phyloP scores from a whole-genome alignment of 2,797 vertebrate genomes.

The Sebastes oblongus region DNA sequence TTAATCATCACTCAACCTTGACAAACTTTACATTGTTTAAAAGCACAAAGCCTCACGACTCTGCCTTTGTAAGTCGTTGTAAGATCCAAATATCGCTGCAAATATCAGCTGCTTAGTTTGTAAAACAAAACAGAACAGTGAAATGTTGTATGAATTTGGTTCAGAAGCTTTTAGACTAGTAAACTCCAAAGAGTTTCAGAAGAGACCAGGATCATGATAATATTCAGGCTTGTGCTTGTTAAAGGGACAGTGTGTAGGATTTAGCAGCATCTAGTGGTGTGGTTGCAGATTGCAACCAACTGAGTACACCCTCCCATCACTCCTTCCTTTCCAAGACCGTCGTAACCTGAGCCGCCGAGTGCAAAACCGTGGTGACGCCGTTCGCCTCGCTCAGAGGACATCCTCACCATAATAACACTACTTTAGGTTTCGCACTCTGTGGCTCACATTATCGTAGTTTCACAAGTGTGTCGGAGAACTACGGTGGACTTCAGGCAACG shows the following conservation, averaged over 20 bases:
- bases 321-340: no score
- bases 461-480: no score
- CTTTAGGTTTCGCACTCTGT: no score
- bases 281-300: no score
- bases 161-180: not conserved
- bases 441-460: no score
- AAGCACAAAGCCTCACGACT: not conserved
- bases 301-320: no score
- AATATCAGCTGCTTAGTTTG: not conserved
- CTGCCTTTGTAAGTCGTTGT: not conserved
- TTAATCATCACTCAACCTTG: not conserved
- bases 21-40: not conserved
- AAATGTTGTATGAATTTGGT: not conserved
- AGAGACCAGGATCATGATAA: not conserved
- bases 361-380: no score
- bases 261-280: not conserved
- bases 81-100: not conserved
- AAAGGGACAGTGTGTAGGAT: not conserved
- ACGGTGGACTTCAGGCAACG: no score
- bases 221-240: not conserved
- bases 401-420: no score
- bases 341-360: no score
- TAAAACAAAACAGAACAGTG: not conserved
- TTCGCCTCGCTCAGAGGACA: no score
- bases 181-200: not conserved